Base-by-base conservation (phyloP, 1,140 invertebrate genomes). In the Drosophila kikkawai region DNA sequence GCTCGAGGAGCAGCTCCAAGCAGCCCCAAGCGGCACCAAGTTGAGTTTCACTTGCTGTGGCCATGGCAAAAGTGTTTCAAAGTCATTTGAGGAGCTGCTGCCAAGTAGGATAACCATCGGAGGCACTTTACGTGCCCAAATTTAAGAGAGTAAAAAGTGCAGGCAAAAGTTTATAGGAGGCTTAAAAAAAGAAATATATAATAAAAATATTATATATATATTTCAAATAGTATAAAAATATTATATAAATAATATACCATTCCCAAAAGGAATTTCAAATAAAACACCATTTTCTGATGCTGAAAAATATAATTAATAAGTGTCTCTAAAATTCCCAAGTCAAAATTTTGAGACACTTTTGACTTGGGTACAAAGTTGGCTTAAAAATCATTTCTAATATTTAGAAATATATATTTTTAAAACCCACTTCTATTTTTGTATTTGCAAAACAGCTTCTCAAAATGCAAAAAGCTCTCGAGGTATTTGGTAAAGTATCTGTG, bases 31-130 rank as follows among this genome's bases (percentile, higher is more conserved):
- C 26, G 12, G 51, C 58, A 66, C 13, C 26, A 39, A 41, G 26
- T 34, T 34, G 65, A 68, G 61, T 68, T 68, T 68, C 65, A 68
- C 65, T 68, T 68, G 65, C 19, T 48, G 65, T 48, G 63, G 63
- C 63, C 59, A 26, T 57, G 55, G 55, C n/a, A 60, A 68, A 68
- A 66, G 65, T 61, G 63, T 65, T 65, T 59, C 63, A 29, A 65
- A 65, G 61, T 65, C 41, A 59, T 32, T 65, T 37, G 55, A 61
- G 56, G 58, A 32, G 55, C 56, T 17, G 61, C 51, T 60, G 63
- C 63, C 56, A 65, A 65, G 63, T 65, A 65, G 63, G 63, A 65
- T 65, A 65, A 65, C 56, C 37, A 65, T 65, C 63, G 57, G 39
- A 29, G 63, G 39, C 63, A 65, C 48, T 65, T 61, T 61, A 63